Evolutionary conservation across 2,888 invertebrate species (phyloP).

Genomic region (Prenolepis imparis): DNA sequence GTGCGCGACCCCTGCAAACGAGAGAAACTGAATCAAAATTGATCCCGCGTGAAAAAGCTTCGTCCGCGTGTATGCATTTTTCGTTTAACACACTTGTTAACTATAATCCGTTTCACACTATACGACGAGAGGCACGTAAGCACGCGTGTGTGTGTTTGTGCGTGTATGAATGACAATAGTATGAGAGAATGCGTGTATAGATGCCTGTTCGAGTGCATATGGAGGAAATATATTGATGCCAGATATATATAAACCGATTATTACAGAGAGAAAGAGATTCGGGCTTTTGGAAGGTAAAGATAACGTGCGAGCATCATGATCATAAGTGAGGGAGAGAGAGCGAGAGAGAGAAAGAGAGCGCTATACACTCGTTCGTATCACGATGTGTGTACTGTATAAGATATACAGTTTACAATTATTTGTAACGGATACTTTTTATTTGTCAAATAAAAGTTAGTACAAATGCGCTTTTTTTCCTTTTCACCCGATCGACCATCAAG

Average conservation of each 20-base stretch:
- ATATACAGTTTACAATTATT: conserved; percentile 84
- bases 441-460: conserved; percentile 85
- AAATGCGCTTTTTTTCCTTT: conserved; percentile 66
- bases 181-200: conserved; percentile 34
- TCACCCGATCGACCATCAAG: neutral
- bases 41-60: conserved; percentile 40
- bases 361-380: conserved; percentile 73
- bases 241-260: conserved; percentile 36
- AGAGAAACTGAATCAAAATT: conserved; percentile 52
- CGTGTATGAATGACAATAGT: conserved; percentile 21
- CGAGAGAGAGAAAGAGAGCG: conserved; percentile 59
- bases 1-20: conserved; percentile 22
- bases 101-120: conserved; percentile 41
- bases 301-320: conserved; percentile 47
- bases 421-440: conserved; percentile 85
- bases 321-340: conserved; percentile 20
- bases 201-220: conserved; percentile 29
- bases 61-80: conserved; percentile 55
- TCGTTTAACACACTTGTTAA: conserved; percentile 50
- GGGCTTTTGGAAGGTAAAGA: conserved; percentile 43
- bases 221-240: conserved; percentile 22
- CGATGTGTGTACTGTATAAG: conserved; percentile 80
- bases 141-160: conserved; percentile 22
- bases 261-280: conserved; percentile 30
- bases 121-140: conserved; percentile 43